phyloP scores from a whole-genome alignment of 2,888 invertebrate species.

The Gibbula magus region DNA sequence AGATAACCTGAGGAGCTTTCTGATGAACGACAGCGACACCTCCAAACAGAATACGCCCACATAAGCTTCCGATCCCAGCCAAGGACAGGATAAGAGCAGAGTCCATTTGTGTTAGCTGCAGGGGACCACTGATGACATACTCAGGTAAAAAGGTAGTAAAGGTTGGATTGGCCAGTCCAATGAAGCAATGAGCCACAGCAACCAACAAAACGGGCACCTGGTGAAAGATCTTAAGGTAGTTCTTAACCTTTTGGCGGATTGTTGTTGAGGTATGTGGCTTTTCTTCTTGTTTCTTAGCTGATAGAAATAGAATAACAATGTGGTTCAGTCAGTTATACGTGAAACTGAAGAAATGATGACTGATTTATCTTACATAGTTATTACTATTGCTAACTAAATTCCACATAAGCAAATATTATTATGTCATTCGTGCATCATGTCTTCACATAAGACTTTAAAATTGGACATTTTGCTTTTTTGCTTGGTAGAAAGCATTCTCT shows the following conservation, averaged over 20 bases:
- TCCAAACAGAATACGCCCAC: neutral
- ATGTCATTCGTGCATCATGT: too few relatives aligned
- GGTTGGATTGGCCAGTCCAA: neutral
- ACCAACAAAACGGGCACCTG: neutral
- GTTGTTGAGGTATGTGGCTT: neutral
- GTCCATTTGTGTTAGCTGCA: neutral
- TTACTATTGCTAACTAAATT: too few relatives aligned
- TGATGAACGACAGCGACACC: neutral
- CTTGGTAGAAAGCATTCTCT: too few relatives aligned
- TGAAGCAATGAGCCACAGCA: neutral
- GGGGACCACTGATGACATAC: neutral
- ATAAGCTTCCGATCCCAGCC: neutral
- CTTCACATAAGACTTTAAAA: too few relatives aligned
- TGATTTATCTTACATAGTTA: too few relatives aligned
- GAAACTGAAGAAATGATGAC: too few relatives aligned
- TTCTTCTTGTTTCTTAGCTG: neutral
- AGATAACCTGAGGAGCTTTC: neutral
- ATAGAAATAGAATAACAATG: neutral
- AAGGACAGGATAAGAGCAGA: neutral
- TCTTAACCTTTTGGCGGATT: neutral
- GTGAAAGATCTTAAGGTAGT: neutral
- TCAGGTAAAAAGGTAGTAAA: neutral
- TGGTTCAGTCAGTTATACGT: too few relatives aligned
- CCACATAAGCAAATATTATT: too few relatives aligned
- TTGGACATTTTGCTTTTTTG: too few relatives aligned